Evolutionary conservation across 1,140 invertebrate genomes (phyloP), one percentile per base, ranked within the genome.

Genomic region (Lepidurus couesii): DNA sequence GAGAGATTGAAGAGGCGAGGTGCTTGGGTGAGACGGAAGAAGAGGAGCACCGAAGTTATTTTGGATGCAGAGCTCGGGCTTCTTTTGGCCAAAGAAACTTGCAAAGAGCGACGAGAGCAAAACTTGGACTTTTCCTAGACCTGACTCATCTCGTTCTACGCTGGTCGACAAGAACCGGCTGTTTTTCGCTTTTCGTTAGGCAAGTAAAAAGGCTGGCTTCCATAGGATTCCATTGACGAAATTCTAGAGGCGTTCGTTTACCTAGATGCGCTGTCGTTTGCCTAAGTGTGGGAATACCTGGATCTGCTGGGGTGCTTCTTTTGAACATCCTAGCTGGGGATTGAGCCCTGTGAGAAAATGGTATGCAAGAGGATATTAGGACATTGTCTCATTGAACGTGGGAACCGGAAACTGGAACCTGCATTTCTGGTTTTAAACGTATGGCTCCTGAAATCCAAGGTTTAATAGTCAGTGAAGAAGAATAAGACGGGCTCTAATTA

Each of bases 11-110:
- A 65, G 53, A 65, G 6, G 53, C 53, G 53, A 65, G 53, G 53
- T 65, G 53, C 53, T 65, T 21, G 16, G 16, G 53, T n/a, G 21
- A 65, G 53, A 9, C 8, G 53, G 53, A 65, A 65, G 53, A 65
- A 65, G 53, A 9, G 53, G 53, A 13, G 53, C 53, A 65, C 9
- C 21, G 53, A 16, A 65, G 53, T 65, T 65, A 65, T 65, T 65
- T 65, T 65, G 9, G 53, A 65, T 21, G 53, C 53, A 65, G 53
- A 65, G 53, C 53, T 65, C 53, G 53, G 53, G 53, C 53, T 65
- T 65, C 53, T 65, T 65, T 65, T 65, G 53, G 53, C 53, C 53
- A 65, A 65, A 65, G 53, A 65, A 65, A 65, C 53, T 65, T 65
- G 53, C 53, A 65, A 34, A 65, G 9, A 65, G 53, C 53, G 21